A percentile compares a stretch with the other conserved stretches of the same genome.
phyloP scores from a whole-genome alignment of 2,888 invertebrate species.

The Gerris lacustris region DNA sequence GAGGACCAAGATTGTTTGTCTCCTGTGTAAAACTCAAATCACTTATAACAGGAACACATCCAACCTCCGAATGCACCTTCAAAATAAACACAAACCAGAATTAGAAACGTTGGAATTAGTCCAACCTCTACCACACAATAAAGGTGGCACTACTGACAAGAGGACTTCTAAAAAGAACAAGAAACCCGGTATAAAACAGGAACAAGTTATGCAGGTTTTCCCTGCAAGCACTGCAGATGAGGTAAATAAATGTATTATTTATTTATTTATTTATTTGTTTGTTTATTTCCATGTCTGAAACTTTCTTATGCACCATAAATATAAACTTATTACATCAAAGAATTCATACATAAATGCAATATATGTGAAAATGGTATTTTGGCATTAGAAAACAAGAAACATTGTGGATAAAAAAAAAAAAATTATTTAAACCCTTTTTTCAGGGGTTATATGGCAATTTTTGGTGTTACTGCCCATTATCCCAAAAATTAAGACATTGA shows the following conservation, averaged over 20 bases:
- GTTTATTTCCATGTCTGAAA: no score
- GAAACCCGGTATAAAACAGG: conserved; percentile 13
- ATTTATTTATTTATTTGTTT: not conserved
- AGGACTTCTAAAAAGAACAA: conserved; percentile 34
- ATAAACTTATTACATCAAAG: no score
- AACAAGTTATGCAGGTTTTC: conserved; percentile 1
- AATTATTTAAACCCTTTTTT: no score
- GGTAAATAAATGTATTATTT: not conserved
- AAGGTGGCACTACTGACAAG: conserved; percentile 27
- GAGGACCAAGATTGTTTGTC: conserved; percentile 40
- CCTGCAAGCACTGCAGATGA: conserved; percentile 12
- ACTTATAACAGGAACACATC: conserved; percentile 43
- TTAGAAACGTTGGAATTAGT: conserved; percentile 23
- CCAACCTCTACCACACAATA: conserved; percentile 24
- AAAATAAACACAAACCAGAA: conserved; percentile 38
- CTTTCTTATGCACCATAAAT: no score
- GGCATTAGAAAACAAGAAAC: no score
- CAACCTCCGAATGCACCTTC: conserved; percentile 41
- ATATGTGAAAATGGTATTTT: no score
- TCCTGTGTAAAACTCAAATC: conserved; percentile 41
- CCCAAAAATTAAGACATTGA: no score
- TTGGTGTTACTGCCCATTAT: no score
- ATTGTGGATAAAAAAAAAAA: no score
- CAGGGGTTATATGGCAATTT: no score
- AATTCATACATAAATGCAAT: no score